These are phyloP conservation scores for Nephila pilipes DNA, from an alignment of 1,140 invertebrate genomes.

Conservation along the genomic window DNA sequence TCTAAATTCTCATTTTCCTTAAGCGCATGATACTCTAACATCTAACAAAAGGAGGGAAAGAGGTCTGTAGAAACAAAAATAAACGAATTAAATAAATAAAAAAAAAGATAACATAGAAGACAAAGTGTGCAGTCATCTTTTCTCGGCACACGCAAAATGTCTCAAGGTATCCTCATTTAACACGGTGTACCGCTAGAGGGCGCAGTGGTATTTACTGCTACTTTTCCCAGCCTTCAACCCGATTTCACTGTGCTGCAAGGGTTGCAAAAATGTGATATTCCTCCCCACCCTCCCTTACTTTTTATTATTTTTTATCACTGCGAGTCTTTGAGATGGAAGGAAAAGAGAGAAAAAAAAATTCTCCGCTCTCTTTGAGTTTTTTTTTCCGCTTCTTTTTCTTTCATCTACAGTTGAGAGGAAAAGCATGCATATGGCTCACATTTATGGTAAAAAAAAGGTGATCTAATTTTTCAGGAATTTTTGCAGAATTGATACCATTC, in stretches of 20 bases:
- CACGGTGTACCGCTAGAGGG: conserved; percentile 31
- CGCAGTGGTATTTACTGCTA: conserved; percentile 42
- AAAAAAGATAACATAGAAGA: conserved; percentile 48
- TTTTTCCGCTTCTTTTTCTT: background rate
- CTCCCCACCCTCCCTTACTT: background rate
- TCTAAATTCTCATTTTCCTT: conserved; percentile 72
- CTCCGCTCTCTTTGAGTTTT: background rate
- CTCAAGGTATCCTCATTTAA: conserved; percentile 38
- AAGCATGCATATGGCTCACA: background rate
- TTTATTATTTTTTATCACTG: background rate
- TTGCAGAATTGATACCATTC: background rate
- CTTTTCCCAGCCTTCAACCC: conserved; percentile 5
- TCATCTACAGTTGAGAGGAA: background rate
- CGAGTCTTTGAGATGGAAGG: background rate
- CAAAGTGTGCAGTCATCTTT: conserved; percentile 66
- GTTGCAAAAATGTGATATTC: conserved; percentile 35
- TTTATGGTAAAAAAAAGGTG: background rate
- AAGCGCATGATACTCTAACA: conserved; percentile 61
- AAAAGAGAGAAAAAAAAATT: background rate
- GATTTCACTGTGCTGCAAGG: conserved; percentile 36
- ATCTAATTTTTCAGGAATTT: conserved; percentile 4
- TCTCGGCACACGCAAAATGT: conserved; percentile 37
- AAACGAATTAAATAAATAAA: conserved; percentile 48
- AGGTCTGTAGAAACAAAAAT: conserved; percentile 49
- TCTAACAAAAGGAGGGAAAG: conserved; percentile 46